Percentiles rank a stretch among this genome's conserved stretches.
Evolutionary conservation across 2,888 invertebrate genomes (phyloP).

Genomic region (Mimas tiliae): DNA sequence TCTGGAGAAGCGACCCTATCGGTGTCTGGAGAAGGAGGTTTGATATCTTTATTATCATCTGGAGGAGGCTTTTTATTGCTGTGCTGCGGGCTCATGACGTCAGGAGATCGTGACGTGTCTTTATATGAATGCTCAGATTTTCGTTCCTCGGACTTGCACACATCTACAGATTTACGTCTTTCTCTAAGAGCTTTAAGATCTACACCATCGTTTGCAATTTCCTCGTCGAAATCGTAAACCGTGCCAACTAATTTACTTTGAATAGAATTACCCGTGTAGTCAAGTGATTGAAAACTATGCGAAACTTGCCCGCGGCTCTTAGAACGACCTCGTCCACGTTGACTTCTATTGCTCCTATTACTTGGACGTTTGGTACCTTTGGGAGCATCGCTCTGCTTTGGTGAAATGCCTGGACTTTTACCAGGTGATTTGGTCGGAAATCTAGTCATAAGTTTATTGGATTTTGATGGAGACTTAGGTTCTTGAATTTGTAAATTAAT

Average conservation of each 20-base stretch:
- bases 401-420: conserved; percentile 88
- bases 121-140: conserved; percentile 83
- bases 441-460: conserved; percentile 85
- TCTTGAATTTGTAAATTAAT: conserved; percentile 61
- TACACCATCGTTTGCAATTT: conserved; percentile 90
- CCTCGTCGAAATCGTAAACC: conserved; percentile 95
- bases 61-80: conserved; percentile 61
- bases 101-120: conserved; percentile 85
- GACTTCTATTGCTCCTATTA: conserved; percentile 72
- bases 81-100: conserved; percentile 80
- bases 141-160: conserved; percentile 80
- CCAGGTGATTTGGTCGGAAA: conserved; percentile 88
- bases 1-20: conserved; percentile 54
- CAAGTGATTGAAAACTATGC: conserved; percentile 64
- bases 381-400: conserved; percentile 83
- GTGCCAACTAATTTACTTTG: conserved; percentile 93
- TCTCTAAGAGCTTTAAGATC: conserved; percentile 92
- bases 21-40: conserved; percentile 76
- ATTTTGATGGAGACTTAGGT: conserved; percentile 66
- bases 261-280: conserved; percentile 87
- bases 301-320: conserved; percentile 69
- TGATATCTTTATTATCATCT: conserved; percentile 72
- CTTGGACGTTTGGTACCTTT: conserved; percentile 68
- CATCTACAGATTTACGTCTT: conserved; percentile 89
- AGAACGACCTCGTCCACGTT: conserved; percentile 79